Evolutionary conservation across 2,888 invertebrate genomes (phyloP).

Genomic region (Clistopyga incitator): DNA sequence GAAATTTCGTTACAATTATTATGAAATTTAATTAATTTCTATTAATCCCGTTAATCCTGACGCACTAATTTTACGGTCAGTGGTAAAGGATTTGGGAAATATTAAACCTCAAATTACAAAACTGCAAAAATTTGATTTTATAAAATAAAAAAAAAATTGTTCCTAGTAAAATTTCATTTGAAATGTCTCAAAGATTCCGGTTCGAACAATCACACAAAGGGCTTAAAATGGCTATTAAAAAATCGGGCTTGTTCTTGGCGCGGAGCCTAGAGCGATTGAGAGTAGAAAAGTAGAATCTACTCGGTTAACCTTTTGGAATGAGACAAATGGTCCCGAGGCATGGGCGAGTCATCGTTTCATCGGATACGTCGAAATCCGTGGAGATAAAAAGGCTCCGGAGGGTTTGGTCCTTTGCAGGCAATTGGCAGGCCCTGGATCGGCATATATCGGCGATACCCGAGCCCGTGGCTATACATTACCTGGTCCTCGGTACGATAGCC

Average conservation of each 20-base stretch:
- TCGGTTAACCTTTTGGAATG: background rate
- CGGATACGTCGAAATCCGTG: background rate
- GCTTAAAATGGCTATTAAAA: background rate
- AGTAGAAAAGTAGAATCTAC: background rate
- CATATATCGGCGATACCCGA: slow-evolving; percentile 15
- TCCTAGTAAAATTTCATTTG: no score
- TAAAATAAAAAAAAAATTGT: no score
- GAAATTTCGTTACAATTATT: no score
- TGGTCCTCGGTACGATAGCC: slow-evolving; percentile 13
- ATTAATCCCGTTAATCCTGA: no score
- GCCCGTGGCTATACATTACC: slow-evolving; percentile 23
- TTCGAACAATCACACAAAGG: no score
- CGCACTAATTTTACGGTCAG: no score
- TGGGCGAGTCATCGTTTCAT: slow-evolving; percentile 4
- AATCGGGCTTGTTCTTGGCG: background rate
- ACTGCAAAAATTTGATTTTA: no score
- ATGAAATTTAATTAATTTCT: no score
- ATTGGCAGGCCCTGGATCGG: slow-evolving; percentile 6
- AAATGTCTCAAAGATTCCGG: background rate
- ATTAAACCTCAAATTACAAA: no score
- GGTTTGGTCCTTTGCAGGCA: background rate
- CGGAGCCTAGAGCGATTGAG: background rate
- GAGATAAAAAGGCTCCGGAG: background rate
- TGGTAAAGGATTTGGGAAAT: no score
- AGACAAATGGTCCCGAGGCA: background rate